A percentile compares a stretch with the other conserved stretches of the same genome.
These are phyloP conservation scores for Holothuria scabra DNA, from an alignment of 53 echinoderm and acorn worm species.

Conservation along the genomic window DNA sequence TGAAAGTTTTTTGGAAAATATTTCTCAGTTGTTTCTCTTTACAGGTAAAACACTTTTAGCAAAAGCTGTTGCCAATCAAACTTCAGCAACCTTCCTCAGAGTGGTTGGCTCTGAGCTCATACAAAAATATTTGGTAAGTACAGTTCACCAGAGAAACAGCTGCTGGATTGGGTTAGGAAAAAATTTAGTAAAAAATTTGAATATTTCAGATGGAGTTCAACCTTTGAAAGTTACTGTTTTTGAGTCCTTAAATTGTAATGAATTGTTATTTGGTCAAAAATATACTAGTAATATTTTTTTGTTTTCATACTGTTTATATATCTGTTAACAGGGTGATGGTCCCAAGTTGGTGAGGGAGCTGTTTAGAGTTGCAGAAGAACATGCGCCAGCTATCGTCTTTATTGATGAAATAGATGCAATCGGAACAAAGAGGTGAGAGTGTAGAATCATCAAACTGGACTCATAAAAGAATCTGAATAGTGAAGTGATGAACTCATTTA, in stretches of 20 bases:
- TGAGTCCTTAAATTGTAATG: no score
- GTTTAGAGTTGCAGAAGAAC: constrained; percentile 97
- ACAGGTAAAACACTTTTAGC: constrained; percentile 96
- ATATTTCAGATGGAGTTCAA: not conserved
- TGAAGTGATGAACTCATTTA: no score
- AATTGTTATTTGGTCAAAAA: not conserved
- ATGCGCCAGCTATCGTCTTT: constrained; percentile 96
- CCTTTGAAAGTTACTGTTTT: not conserved
- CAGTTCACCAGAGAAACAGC: no score
- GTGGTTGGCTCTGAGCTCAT: constrained; percentile 99
- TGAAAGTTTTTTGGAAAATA: no score
- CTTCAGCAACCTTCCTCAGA: constrained; percentile 94
- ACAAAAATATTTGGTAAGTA: constrained; percentile 96
- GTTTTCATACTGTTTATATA: not conserved
- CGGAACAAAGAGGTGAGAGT: constrained; percentile 90
- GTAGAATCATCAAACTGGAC: no score
- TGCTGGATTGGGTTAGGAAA: not conserved
- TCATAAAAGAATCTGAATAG: no score
- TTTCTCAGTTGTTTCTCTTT: not conserved
- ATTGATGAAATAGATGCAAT: constrained; percentile 99
- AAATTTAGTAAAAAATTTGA: no score
- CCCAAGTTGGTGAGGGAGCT: constrained; percentile 95
- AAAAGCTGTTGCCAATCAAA: constrained; percentile 98
- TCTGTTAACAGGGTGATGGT: constrained; percentile 83
- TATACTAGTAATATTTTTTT: not conserved